These are phyloP conservation scores for Zoroaster sp. DNA, from an alignment of 53 echinoderm and acorn worm species.

Conservation along the genomic window DNA sequence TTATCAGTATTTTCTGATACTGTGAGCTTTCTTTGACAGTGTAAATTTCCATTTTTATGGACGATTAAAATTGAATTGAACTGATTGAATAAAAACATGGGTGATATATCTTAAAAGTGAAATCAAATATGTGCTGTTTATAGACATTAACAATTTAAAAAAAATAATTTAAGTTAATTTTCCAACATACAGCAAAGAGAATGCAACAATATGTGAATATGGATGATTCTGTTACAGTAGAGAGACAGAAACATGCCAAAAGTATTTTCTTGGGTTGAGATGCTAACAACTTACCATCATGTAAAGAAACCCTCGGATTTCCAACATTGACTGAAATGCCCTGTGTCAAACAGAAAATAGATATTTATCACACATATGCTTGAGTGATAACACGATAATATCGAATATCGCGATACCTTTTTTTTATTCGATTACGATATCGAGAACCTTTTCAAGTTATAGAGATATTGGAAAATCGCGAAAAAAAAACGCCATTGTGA, in stretches of 20 bases:
- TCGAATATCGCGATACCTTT: no score
- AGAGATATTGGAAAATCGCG: neutral
- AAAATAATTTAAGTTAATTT: neutral
- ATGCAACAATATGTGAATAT: no score
- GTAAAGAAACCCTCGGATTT: constrained; percentile 34
- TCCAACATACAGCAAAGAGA: no score
- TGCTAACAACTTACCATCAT: constrained; percentile 36
- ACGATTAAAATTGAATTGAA: neutral
- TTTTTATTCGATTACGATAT: neutral
- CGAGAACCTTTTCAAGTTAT: neutral
- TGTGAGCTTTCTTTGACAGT: no score
- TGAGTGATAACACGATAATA: neutral
- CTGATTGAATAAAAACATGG: no score
- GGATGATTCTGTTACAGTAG: no score
- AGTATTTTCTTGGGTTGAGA: neutral
- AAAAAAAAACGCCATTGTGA: no score
- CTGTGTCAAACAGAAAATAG: neutral
- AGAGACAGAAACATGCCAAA: no score
- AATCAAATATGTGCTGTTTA: neutral
- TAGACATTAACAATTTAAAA: neutral
- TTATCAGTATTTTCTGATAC: no score
- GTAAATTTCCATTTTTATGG: no score
- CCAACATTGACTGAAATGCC: constrained; percentile 45
- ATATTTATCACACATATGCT: neutral
- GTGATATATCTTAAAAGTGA: no score